Evolutionary conservation across 2,797 vertebrate genomes (phyloP).

Genomic region (Gymnopithys bicolor): DNA sequence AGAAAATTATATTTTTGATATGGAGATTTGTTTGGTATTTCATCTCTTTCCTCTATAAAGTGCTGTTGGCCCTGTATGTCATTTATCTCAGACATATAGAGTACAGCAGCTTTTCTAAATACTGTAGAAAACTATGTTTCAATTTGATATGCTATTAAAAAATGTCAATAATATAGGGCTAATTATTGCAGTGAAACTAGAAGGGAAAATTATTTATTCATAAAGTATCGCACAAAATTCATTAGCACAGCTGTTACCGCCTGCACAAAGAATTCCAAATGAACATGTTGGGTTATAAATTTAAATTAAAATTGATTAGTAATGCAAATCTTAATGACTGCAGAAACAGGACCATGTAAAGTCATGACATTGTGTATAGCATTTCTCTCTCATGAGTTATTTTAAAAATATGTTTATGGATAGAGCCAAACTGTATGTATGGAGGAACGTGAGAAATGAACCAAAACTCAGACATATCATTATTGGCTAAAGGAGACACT

Average conservation of each 20-base stretch:
- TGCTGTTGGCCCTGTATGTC: background rate
- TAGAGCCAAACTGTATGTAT: background rate
- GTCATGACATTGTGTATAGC: constrained; percentile 24
- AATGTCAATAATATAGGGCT: background rate
- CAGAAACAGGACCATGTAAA: constrained; percentile 24
- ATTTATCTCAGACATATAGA: background rate
- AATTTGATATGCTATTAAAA: background rate
- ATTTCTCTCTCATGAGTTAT: background rate
- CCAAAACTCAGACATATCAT: background rate
- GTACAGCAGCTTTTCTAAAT: background rate
- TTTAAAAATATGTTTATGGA: background rate
- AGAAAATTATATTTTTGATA: background rate
- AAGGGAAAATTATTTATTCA: constrained; percentile 66
- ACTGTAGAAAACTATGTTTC: background rate
- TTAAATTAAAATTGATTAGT: constrained; percentile 72
- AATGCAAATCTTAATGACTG: constrained; percentile 57
- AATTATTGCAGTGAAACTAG: background rate
- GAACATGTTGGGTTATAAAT: constrained; percentile 60
- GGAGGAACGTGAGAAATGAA: background rate
- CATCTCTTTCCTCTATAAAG: background rate
- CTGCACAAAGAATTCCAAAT: constrained; percentile 68
- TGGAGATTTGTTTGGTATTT: background rate
- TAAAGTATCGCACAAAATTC: constrained; percentile 51
- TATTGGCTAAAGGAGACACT: background rate
- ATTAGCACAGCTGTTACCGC: constrained; percentile 65